phyloP scores from a whole-genome alignment of 2,113 vertebrate species.

The Salminus brasiliensis region DNA sequence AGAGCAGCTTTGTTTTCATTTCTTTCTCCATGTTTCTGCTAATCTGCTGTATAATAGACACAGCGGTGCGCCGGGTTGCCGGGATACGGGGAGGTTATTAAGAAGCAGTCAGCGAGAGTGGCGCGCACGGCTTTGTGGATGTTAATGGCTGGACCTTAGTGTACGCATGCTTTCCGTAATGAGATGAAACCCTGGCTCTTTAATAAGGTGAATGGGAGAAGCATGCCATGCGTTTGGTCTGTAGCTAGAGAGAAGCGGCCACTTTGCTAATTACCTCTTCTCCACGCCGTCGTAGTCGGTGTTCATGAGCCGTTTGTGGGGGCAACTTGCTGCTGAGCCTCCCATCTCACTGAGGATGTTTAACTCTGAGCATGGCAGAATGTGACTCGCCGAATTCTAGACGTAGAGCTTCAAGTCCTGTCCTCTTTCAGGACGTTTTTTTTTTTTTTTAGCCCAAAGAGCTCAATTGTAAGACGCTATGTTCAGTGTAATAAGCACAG shows the following conservation, averaged over 20 bases:
- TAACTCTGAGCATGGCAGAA: not conserved
- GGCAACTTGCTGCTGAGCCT: not conserved
- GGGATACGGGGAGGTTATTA: not conserved
- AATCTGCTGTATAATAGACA: not conserved
- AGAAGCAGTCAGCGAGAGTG: not conserved
- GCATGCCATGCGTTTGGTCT: constrained; percentile 53
- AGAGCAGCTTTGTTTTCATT: not conserved
- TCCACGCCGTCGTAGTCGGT: constrained; percentile 55
- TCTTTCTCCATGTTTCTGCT: not conserved
- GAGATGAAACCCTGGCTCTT: constrained; percentile 52
- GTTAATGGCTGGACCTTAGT: constrained; percentile 26
- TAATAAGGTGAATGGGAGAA: constrained; percentile 61
- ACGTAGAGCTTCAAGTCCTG: not conserved
- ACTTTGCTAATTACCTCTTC: constrained; percentile 66
- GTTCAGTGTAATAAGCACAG: constrained; percentile 6
- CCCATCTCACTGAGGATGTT: not conserved
- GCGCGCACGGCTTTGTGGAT: not conserved
- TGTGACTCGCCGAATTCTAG: not conserved
- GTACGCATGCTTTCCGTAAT: constrained; percentile 33
- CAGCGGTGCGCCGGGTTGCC: not conserved
- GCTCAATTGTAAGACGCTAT: not conserved
- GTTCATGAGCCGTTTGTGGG: constrained; percentile 60
- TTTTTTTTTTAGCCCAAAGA: not conserved
- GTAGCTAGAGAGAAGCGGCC: constrained; percentile 49
- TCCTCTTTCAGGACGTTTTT: not conserved